These are phyloP conservation scores for Myrmophylax atrothorax DNA, from an alignment of 2,113 vertebrate species.

Conservation along the genomic window DNA sequence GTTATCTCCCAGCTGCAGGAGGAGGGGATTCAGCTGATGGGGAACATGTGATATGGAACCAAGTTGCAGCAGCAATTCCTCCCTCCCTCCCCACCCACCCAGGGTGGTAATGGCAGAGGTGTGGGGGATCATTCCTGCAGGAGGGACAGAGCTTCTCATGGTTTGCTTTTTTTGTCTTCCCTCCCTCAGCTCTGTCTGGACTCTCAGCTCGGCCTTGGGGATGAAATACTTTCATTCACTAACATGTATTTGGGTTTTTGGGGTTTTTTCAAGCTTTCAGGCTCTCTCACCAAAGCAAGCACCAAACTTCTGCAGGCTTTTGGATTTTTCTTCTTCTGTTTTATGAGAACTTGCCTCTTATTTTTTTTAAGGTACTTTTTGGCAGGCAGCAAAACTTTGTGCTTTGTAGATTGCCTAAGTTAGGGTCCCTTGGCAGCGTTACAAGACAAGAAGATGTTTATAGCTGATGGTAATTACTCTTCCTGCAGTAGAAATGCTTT, in stretches of 20 bases:
- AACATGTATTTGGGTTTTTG: neutral
- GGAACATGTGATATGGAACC: neutral
- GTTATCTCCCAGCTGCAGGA: neutral
- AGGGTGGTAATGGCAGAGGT: neutral
- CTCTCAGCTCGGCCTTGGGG: neutral
- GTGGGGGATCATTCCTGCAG: neutral
- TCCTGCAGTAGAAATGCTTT: conserved; percentile 55
- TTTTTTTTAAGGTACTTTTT: neutral
- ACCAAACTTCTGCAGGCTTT: neutral
- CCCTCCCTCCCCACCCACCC: neutral
- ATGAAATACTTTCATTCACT: neutral
- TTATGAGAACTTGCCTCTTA: neutral
- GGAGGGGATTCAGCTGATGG: neutral
- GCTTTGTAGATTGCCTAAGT: conserved; percentile 55
- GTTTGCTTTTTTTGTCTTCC: neutral
- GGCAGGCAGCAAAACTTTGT: conserved; percentile 28
- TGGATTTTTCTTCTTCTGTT: neutral
- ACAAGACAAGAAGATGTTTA: conserved; percentile 59
- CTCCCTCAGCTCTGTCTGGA: neutral
- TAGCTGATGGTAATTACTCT: conserved; percentile 63
- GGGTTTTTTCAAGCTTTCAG: neutral
- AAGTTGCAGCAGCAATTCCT: neutral
- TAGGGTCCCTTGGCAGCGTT: conserved; percentile 54
- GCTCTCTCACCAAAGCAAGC: neutral
- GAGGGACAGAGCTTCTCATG: accelerated